A percentile compares a stretch with the other conserved stretches of the same genome.
Evolutionary conservation across 1,140 invertebrate genomes (phyloP).

Genomic region (Cephus cinctus): DNA sequence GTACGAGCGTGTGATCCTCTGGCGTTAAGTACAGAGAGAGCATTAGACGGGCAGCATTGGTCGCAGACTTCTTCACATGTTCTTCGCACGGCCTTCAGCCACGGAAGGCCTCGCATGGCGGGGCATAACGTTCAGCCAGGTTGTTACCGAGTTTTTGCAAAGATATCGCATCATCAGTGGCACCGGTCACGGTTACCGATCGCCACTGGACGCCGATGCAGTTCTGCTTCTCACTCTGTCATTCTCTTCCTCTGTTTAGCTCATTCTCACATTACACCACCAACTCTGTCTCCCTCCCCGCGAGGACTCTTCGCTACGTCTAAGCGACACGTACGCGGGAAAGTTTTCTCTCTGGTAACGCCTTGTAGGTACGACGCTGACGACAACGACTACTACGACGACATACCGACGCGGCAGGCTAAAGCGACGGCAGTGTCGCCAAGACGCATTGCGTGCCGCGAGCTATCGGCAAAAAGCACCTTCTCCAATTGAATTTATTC

Average conservation of each 20-base stretch:
- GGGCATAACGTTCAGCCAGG: no score
- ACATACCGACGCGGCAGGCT: slow-evolving; percentile 22
- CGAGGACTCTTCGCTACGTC: no score
- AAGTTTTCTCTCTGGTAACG: no score
- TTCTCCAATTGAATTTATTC: slow-evolving; percentile 47
- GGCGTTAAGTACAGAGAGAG: no score
- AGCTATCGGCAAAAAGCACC: slow-evolving; percentile 33
- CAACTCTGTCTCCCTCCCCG: slow-evolving; percentile 4
- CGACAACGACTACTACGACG: slow-evolving; percentile 16
- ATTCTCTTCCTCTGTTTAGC: background rate
- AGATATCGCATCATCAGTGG: slow-evolving; percentile 35
- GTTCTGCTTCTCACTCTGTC: slow-evolving; percentile 12
- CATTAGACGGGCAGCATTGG: no score
- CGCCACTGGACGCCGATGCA: slow-evolving; percentile 17
- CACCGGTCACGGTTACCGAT: slow-evolving; percentile 29
- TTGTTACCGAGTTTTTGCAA: slow-evolving; percentile 31
- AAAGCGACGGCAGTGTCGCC: slow-evolving; percentile 31
- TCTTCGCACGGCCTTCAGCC: no score
- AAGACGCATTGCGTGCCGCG: slow-evolving; percentile 40
- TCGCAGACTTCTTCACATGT: no score
- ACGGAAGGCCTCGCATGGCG: no score
- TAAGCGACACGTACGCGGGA: no score
- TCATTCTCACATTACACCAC: slow-evolving; percentile 12
- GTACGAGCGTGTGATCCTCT: no score
- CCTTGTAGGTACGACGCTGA: slow-evolving; percentile 17